These are phyloP conservation scores for Euplagia quadripunctaria DNA, from an alignment of 2,888 invertebrate genomes.

Conservation along the genomic window DNA sequence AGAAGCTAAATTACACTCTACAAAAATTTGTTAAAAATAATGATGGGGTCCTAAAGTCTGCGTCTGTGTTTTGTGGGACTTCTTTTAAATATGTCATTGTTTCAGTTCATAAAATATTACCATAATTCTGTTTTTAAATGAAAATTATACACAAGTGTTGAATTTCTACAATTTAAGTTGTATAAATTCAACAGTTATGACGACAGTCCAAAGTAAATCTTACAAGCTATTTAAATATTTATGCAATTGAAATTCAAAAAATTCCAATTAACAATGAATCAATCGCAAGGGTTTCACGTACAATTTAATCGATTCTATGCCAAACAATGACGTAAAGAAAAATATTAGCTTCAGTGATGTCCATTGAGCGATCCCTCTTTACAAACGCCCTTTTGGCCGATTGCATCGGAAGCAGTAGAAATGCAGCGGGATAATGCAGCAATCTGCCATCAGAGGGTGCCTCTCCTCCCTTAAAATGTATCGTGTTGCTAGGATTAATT, in stretches of 20 bases:
- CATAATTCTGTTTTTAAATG: too few species aligned
- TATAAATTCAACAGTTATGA: background rate
- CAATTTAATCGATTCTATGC: constrained; percentile 64
- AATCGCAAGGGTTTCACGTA: constrained; percentile 48
- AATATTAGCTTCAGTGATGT: constrained; percentile 70
- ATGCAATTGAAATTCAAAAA: constrained; percentile 18
- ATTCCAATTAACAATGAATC: constrained; percentile 24
- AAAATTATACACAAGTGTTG: too few species aligned
- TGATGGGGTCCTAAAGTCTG: constrained; percentile 38
- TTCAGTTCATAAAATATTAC: background rate
- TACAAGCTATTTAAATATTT: background rate
- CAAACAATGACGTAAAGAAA: constrained; percentile 73
- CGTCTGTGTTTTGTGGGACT: background rate
- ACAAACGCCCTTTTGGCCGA: constrained; percentile 67
- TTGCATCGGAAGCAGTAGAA: constrained; percentile 82
- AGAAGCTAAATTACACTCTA: constrained; percentile 70
- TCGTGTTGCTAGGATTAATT: constrained; percentile 86
- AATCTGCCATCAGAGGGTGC: constrained; percentile 73
- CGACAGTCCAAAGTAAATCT: background rate
- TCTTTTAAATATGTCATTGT: background rate
- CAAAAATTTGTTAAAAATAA: constrained; percentile 52
- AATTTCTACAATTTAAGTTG: background rate
- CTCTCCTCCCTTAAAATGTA: constrained; percentile 69
- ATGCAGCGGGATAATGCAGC: constrained; percentile 82
- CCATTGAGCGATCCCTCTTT: constrained; percentile 49